Base-by-base conservation (phyloP, 2,888 invertebrate genomes). In the Tetranychus truncatus region DNA sequence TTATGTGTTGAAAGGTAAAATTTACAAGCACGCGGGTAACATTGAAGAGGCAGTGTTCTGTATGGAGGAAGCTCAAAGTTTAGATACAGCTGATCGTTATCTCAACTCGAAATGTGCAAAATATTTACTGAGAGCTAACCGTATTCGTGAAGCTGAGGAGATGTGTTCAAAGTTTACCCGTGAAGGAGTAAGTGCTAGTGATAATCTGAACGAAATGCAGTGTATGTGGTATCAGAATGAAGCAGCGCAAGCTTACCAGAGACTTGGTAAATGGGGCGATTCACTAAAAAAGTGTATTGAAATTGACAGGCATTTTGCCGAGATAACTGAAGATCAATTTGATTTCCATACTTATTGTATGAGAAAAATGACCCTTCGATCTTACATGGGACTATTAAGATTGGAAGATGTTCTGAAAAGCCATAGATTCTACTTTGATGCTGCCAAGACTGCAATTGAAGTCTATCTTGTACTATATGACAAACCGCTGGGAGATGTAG, bases 181-280 rank as follows among this genome's bases (percentile, higher is more conserved):
- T 81, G 84, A 88, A 85, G 90, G 96, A 77, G 92, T 95, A 3
- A 89, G 93, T 6, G 94, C 99, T 1, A 92, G 93, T 87, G 96
- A 97, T 82, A 96, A 95, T 82, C 86, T 99, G 71, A 97, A 97
- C 83, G 99, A 99, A 84, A 99, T 99, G 99, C 99, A 99, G 83
- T 99, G 99, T 83, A 97, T 99, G 96, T 99, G 99, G 99, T 99
- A 95, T 86, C 96, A 97, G 84, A 94, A 95, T 45, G 99, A 97
- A 83, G 91, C 93, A 80, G 95, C 97, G 21, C 86, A 90, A 77
- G 91, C 97, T 1, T 94, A 90, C 84, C 90, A 92, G 82, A 87
- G 94, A 74, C 84, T 89, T 78, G 91, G 89, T 73, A 91, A 91
- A 81, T 95, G 90, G 87, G 99, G 99, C 4, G 95, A 99, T 77